Base-by-base conservation (phyloP, 2,888 invertebrate genomes). In the Scrobipalpa costella region DNA sequence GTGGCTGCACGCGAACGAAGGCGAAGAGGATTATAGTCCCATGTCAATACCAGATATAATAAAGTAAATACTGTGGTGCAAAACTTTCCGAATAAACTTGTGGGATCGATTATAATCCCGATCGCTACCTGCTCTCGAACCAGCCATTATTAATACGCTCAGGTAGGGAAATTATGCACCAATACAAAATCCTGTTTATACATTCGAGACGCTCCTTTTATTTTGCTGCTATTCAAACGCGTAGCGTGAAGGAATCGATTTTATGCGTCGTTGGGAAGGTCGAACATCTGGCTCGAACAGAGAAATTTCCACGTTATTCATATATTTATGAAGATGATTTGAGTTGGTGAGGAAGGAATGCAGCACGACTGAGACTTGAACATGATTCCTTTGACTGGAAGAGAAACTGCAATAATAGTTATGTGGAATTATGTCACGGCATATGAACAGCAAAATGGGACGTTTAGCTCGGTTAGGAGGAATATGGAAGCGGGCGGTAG, bases 121-220 rank as follows among this genome's bases (percentile, higher is more conserved):
- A 77, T 79, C 76, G 76, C 85, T 88, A 85, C 88, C 88, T 87
- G 88, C 84, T 74, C 76, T 75, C 78, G 79, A 74, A 79, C 80
- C 75, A 76, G 71, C 73, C 72, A 79, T 84, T 84, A 87, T 84
- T 82, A 80, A 72, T 74, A 70, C 74, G 71, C 75, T 73, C 88
- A 89, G 88, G 89, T 89, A 88, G 81, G 78, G 73, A 79, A 74
- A 80, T 81, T 78, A 79, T 80, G 73, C 73, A 71, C 68, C 68
- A 68, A 77, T 71, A 68, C 67, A 73, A 68, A 72, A 72, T 70
- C 78, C 75, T 78, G 75, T 71, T 73, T 75, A 68, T 68, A 71
- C 64, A 68, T 68, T 76, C 71, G 62, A 77, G 79, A 76, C 74
- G 75, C 76, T 72, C 75, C 71, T 76, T 74, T 69, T 68, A 67